These are phyloP conservation scores for Cyrtorhinus lividipennis DNA, from an alignment of 1,140 invertebrate genomes.

Conservation along the genomic window DNA sequence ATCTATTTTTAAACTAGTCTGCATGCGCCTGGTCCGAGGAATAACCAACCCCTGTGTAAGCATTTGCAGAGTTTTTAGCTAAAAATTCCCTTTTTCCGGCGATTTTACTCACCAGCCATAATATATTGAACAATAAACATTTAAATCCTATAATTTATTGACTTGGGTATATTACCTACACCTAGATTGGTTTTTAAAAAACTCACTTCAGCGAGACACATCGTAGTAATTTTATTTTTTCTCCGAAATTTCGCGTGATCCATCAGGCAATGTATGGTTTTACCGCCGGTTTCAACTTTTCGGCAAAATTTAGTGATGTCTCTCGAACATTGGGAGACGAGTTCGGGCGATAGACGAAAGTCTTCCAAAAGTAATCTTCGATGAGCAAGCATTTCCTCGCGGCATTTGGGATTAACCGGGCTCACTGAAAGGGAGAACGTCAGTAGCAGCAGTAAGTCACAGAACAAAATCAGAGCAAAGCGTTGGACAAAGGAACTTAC, in stretches of 20 bases:
- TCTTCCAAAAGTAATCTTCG: conserved; percentile 83
- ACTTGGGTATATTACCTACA: too few relatives aligned
- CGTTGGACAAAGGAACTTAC: not conserved
- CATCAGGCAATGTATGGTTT: conserved; percentile 94
- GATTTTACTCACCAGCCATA: too few relatives aligned
- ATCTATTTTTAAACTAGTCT: too few relatives aligned
- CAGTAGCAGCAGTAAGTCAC: too few relatives aligned
- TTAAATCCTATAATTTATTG: too few relatives aligned
- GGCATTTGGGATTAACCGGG: conserved; percentile 56
- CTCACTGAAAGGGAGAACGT: conserved; percentile 34
- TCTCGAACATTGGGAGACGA: conserved; percentile 72
- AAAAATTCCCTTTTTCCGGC: too few relatives aligned
- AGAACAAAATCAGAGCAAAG: too few relatives aligned
- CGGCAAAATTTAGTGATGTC: conserved; percentile 66
- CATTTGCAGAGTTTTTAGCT: too few relatives aligned
- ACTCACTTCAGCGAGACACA: conserved; percentile 52
- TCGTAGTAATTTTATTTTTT: conserved; percentile 42
- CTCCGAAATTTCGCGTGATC: conserved; percentile 56
- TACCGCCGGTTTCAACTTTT: conserved; percentile 56
- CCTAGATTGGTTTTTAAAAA: conserved; percentile 12
- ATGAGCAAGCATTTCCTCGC: conserved; percentile 78
- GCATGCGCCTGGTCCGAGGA: too few relatives aligned
- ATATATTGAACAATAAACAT: too few relatives aligned
- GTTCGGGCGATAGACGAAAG: conserved; percentile 79
- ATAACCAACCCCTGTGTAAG: too few relatives aligned